phyloP scores from a whole-genome alignment of 1,140 invertebrate genomes.

The Drosophila kepulauana region DNA sequence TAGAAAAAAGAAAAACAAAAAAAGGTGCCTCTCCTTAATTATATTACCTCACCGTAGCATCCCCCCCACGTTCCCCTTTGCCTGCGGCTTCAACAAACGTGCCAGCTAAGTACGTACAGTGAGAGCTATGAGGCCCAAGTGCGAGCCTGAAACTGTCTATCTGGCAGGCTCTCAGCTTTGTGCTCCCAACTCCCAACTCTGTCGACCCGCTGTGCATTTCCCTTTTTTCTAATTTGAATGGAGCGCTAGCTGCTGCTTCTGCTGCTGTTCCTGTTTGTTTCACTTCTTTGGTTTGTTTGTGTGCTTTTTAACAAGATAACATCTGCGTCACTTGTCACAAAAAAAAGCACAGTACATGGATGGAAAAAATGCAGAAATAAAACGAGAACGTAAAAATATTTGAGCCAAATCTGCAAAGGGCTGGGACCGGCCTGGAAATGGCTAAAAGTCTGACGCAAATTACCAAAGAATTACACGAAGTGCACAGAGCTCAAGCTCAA shows the following conservation, averaged over 20 bases:
- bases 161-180: not conserved
- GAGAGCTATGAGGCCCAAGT: slow-evolving; percentile 35
- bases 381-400: slow-evolving; percentile 29
- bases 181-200: not conserved
- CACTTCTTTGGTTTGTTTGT: slow-evolving; percentile 59
- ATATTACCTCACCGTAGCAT: slow-evolving; percentile 48
- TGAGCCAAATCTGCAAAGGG: slow-evolving; percentile 28
- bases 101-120: slow-evolving; percentile 24
- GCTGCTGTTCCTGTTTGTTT: slow-evolving; percentile 46
- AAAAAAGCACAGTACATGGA: slow-evolving; percentile 26
- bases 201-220: slow-evolving; percentile 59
- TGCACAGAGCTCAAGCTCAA: slow-evolving; percentile 23
- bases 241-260: slow-evolving; percentile 20
- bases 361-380: slow-evolving; percentile 4
- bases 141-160: slow-evolving; percentile 10
- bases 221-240: slow-evolving; percentile 65
- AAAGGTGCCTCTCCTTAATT: slow-evolving; percentile 57
- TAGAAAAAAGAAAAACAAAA: slow-evolving; percentile 59
- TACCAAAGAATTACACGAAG: slow-evolving; percentile 63
- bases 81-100: slow-evolving; percentile 20
- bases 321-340: slow-evolving; percentile 69
- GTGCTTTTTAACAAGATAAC: slow-evolving; percentile 70
- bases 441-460: slow-evolving; percentile 56
- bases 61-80: not conserved
- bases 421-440: slow-evolving; percentile 13